Base-by-base conservation (phyloP, 2,113 vertebrate species). In the Piaya cayana region DNA sequence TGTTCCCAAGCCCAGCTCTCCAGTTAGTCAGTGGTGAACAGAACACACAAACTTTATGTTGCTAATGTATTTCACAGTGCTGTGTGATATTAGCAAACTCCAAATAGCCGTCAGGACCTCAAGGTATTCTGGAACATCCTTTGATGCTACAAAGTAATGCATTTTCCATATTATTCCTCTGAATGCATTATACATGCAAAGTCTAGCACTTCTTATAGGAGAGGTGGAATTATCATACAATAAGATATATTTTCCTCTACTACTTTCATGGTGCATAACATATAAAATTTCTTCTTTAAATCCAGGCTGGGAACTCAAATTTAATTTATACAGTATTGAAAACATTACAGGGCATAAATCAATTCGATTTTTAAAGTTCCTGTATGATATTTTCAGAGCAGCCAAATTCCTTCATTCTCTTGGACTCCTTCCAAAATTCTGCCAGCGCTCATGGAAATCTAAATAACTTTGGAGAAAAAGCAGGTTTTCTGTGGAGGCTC, bases 391-490 rank as follows among this genome's bases (percentile, higher is more conserved):
- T 98, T 98, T 97, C 96, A 97, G 95, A 97, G 94, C 94, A 97
- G 97, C 94, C 96, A 95, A 97, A 97, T 98, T 96, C 94, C 89
- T 97, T 90, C 90, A 86, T 96, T 97, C 19, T 80, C 97, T 97
- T 98, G 98, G 98, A 97, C 64, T 74, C 94, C 94, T 97, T 98
- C 98, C 97, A 97, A 86, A 97, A 84, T 97, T 97, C 97, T 98
- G 97, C 97, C 97, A 97, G 92, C 94, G 94, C 97, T 97, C 93
- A 32, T 97, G 97, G 97, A 98, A 98, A 97, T 97, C 97, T 98
- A 98, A 98, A 98, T 98, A 98, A 98, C 97, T 97, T 96, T 96
- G 96, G 98, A 98, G 97, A 97, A 98, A 98, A 98, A 98, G 92
- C 97, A 98, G 98, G 94, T 97, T 98, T 98, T 98, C 97, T 96